Evolutionary conservation across 2,113 vertebrate genomes (phyloP).

Genomic region (Calonectris borealis): DNA sequence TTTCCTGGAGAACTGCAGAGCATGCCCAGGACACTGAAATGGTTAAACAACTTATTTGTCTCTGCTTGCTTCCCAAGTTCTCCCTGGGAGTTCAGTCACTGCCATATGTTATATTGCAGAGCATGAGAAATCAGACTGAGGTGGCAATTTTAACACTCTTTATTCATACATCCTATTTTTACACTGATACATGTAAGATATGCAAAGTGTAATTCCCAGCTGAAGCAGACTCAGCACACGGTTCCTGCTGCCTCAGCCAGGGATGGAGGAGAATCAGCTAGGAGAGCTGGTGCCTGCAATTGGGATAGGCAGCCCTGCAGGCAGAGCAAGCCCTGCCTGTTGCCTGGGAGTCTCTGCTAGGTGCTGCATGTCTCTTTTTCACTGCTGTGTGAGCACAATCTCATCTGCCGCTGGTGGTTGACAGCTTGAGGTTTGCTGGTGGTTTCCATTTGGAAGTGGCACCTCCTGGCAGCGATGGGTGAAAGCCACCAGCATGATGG

Average conservation of each 20-base stretch:
- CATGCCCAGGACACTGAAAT: neutral
- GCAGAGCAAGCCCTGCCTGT: neutral
- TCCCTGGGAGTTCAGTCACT: slow-evolving; percentile 16
- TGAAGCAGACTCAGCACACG: slow-evolving; percentile 59
- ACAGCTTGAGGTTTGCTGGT: neutral
- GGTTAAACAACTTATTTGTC: slow-evolving; percentile 31
- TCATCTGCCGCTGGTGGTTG: neutral
- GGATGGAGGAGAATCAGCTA: neutral
- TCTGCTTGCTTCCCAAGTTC: neutral
- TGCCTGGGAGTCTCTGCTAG: neutral
- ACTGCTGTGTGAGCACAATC: neutral
- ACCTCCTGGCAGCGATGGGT: rapidly evolving
- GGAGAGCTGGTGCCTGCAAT: neutral
- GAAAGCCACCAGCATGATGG: neutral
- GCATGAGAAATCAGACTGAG: slow-evolving; percentile 63
- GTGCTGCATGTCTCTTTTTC: neutral
- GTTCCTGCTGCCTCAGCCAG: slow-evolving; percentile 47
- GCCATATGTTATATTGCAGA: slow-evolving; percentile 64
- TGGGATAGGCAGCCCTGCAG: neutral
- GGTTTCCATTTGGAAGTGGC: neutral
- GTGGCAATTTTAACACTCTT: slow-evolving; percentile 69
- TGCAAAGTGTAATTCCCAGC: slow-evolving; percentile 53
- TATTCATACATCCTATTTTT: slow-evolving; percentile 70
- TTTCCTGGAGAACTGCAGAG: neutral
- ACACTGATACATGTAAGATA: slow-evolving; percentile 60